Evolutionary conservation across 2,113 vertebrate genomes (phyloP).

Genomic region (Erythrocebus patas): DNA sequence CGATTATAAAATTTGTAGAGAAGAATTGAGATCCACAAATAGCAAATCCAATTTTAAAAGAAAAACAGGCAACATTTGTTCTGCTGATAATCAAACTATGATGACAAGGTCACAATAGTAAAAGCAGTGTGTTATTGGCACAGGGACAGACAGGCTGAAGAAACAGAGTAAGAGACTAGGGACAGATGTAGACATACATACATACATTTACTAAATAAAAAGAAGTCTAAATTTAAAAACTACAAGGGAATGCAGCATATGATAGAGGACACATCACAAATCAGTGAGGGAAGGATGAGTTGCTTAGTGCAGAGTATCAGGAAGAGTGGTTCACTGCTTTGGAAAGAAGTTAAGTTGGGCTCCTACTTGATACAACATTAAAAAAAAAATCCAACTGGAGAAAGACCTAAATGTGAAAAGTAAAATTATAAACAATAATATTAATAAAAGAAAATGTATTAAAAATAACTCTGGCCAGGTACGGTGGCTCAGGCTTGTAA

Average conservation of each 20-base stretch:
- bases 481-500: background rate
- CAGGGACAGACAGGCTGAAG: background rate
- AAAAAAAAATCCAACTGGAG: background rate
- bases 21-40: slow-evolving; percentile 41
- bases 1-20: slow-evolving; percentile 41
- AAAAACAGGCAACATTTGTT: background rate
- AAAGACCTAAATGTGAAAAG: slow-evolving; percentile 20
- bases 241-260: background rate
- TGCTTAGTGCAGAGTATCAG: background rate
- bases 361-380: background rate
- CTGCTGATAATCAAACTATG: slow-evolving; percentile 6
- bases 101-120: slow-evolving; percentile 18
- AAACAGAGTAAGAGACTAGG: background rate
- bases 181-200: background rate
- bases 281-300: background rate
- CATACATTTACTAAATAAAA: background rate
- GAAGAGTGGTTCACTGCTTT: background rate
- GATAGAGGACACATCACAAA: background rate
- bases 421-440: slow-evolving; percentile 36
- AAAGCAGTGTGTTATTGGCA: background rate
- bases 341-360: background rate
- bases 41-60: slow-evolving; percentile 53
- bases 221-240: background rate
- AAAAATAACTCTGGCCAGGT: slow-evolving; percentile 9
- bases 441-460: background rate